Conservation (phyloP, 2,113 vertebrate genomes). For the Cynopterus brachyotis region DNA sequence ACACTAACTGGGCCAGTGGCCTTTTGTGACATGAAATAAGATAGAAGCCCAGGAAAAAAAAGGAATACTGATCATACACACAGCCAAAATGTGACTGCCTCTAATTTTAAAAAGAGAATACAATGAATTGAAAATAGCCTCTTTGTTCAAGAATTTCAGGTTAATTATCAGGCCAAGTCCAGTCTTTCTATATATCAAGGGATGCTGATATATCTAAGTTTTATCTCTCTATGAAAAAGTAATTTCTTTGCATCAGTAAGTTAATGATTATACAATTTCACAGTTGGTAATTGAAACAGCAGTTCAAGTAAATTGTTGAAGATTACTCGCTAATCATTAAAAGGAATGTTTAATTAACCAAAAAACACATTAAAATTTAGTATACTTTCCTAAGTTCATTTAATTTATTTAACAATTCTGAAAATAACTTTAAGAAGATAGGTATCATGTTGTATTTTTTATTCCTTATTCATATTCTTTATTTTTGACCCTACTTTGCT, state of each 20-base stretch:
- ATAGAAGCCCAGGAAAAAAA: neutral
- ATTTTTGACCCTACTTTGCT: neutral
- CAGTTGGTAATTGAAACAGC: neutral
- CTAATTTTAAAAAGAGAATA: neutral
- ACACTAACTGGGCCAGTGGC: neutral
- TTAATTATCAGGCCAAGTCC: neutral
- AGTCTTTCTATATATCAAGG: neutral
- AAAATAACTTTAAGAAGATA: slow-evolving; percentile 30
- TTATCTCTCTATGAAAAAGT: neutral
- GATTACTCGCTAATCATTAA: neutral
- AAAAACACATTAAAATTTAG: neutral
- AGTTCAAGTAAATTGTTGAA: neutral
- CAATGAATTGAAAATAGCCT: neutral
- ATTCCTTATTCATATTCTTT: neutral
- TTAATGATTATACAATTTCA: neutral
- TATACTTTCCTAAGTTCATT: neutral
- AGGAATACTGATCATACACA: neutral
- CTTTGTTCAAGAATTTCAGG: neutral
- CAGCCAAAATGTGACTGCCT: neutral
- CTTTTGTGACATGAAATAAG: neutral
- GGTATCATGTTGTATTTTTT: neutral
- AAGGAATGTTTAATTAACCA: neutral
- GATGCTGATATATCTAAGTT: neutral
- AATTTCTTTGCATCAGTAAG: neutral
- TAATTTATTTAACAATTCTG: neutral